phyloP scores from a whole-genome alignment of 2,113 vertebrate genomes.

The Salvator merianae region DNA sequence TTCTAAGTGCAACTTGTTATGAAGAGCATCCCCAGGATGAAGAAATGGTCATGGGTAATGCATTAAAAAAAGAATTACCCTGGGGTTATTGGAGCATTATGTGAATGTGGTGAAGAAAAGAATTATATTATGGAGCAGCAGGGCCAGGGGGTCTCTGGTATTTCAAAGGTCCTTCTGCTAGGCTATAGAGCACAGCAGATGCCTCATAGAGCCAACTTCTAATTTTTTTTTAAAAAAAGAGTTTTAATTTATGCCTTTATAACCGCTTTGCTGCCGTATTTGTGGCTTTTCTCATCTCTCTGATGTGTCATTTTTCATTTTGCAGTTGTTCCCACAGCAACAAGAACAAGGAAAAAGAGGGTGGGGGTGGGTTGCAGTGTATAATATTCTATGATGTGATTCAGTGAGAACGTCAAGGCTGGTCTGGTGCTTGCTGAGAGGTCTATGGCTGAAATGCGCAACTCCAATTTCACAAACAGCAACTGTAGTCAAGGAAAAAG shows the following conservation, averaged over 20 bases:
- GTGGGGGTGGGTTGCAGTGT: constrained; percentile 8
- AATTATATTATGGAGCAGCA: neutral
- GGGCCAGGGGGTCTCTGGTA: neutral
- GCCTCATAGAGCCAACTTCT: too few relatives aligned
- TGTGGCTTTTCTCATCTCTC: constrained; percentile 1
- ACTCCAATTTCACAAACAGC: neutral
- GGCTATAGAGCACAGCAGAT: neutral
- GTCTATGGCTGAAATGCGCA: neutral
- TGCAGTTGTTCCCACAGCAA: constrained; percentile 35
- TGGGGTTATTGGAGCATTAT: too few relatives aligned
- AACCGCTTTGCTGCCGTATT: neutral
- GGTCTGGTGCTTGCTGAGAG: neutral
- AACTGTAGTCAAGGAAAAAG: neutral
- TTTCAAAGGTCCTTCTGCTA: neutral
- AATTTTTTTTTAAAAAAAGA: too few relatives aligned
- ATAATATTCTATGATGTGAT: constrained; percentile 13
- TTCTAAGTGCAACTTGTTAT: too few relatives aligned
- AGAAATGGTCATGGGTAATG: neutral
- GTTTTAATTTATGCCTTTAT: neutral
- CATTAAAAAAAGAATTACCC: neutral
- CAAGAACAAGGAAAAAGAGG: constrained; percentile 32
- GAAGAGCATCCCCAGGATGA: too few relatives aligned
- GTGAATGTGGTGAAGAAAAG: too few relatives aligned
- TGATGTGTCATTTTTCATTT: neutral
- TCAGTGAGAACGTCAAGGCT: neutral